These are phyloP conservation scores for Tenualosa ilisha DNA, from an alignment of 2,797 vertebrate genomes.

Conservation along the genomic window DNA sequence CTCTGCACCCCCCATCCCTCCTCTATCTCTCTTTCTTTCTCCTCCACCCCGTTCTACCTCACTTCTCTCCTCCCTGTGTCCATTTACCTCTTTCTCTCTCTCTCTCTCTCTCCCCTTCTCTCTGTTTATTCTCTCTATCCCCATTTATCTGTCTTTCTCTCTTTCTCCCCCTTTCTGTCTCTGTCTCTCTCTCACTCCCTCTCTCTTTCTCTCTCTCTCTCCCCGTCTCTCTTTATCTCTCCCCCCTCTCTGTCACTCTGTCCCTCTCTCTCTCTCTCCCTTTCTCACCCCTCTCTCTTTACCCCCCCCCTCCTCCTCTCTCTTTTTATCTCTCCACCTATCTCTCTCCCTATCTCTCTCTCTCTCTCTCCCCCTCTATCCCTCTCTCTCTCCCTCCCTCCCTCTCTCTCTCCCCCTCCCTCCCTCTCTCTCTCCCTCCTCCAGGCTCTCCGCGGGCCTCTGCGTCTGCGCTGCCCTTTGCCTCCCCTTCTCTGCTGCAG, in stretches of 20 bases:
- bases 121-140: no score
- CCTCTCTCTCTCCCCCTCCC: constrained; percentile 47
- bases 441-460: constrained; percentile 92
- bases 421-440: constrained; percentile 47
- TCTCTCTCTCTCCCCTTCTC: background rate
- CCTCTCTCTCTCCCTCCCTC: constrained; percentile 56
- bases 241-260: no score
- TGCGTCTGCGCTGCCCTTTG: constrained; percentile 93
- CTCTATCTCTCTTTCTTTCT: constrained; percentile 37
- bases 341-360: background rate
- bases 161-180: no score
- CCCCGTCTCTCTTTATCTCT: no score
- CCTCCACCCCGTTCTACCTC: constrained; percentile 21
- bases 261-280: background rate
- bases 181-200: background rate
- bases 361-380: background rate
- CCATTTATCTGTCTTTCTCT: no score
- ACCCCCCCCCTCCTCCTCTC: constrained; percentile 12
- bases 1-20: background rate
- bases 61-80: background rate
- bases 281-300: constrained; percentile 37
- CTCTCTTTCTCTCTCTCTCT: background rate
- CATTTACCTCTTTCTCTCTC: constrained; percentile 7
- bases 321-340: constrained; percentile 5
- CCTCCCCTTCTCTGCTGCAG: constrained; percentile 94